Percentiles rank a stretch among this genome's conserved stretches.
These are phyloP conservation scores for Oryzias dopingdopingensis DNA, from an alignment of 2,797 vertebrate genomes.

Conservation along the genomic window DNA sequence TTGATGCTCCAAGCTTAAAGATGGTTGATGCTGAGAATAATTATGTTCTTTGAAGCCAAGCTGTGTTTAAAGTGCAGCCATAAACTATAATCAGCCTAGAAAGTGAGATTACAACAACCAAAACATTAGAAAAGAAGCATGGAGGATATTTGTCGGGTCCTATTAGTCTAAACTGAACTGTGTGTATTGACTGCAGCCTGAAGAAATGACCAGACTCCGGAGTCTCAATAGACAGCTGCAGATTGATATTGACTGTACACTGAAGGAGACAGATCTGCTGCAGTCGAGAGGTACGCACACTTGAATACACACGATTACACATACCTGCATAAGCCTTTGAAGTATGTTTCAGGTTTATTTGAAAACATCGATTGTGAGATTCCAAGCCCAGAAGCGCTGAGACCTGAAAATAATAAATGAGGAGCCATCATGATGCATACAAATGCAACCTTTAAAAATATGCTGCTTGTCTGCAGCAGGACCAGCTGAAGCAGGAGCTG, in stretches of 20 bases:
- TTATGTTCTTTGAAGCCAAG: neutral
- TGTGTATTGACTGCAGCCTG: constrained; percentile 79
- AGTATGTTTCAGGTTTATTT: constrained; percentile 52
- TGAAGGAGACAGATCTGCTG: constrained; percentile 97
- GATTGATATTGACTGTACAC: constrained; percentile 98
- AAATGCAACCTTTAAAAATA: constrained; percentile 25
- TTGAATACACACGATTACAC: constrained; percentile 19
- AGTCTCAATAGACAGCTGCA: constrained; percentile 95
- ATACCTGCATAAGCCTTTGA: constrained; percentile 35
- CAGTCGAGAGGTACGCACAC: constrained; percentile 88
- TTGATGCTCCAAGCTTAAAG: too few relatives aligned
- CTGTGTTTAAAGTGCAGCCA: neutral
- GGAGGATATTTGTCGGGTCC: constrained; percentile 6
- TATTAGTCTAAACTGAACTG: constrained; percentile 26
- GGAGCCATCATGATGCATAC: constrained; percentile 21
- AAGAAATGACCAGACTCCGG: constrained; percentile 97
- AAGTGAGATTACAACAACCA: neutral
- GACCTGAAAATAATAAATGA: constrained; percentile 35
- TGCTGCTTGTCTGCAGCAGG: constrained; percentile 21
- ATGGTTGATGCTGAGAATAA: too few relatives aligned
- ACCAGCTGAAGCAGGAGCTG: neutral
- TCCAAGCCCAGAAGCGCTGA: constrained; percentile 32
- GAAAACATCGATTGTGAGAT: constrained; percentile 54
- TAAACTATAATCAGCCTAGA: too few relatives aligned
- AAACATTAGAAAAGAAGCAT: neutral